A percentile compares a stretch with the other conserved stretches of the same genome.
Conservation (phyloP, 2,113 vertebrate genomes). For the Chelonoidis abingdonii region DNA sequence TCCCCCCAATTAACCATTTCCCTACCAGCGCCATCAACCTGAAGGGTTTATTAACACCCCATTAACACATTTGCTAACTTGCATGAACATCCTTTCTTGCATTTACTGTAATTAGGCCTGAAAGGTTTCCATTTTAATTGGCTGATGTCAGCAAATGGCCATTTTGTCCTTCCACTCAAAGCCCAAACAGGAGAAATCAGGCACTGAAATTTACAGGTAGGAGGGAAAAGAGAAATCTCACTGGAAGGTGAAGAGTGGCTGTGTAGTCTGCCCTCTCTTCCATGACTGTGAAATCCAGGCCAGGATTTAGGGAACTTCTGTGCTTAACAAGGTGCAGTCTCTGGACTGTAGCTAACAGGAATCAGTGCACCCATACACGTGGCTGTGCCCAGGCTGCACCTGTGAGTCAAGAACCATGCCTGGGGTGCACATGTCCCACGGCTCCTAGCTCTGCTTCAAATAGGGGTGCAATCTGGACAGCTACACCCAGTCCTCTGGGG, state of each 20-base stretch:
- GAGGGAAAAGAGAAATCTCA: too few species aligned
- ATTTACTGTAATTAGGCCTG: not conserved
- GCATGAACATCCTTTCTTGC: not conserved
- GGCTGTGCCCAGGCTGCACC: not conserved
- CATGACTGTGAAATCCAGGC: not conserved
- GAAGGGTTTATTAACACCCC: not conserved
- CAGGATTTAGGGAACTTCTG: not conserved
- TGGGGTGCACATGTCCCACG: not conserved
- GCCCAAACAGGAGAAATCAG: not conserved
- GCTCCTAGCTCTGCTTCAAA: not conserved
- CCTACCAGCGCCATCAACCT: not conserved
- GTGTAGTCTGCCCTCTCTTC: not conserved
- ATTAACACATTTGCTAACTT: not conserved
- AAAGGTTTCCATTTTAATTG: not conserved
- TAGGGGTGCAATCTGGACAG: not conserved
- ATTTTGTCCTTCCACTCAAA: not conserved
- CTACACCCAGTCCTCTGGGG: not conserved
- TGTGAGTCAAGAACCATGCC: not conserved
- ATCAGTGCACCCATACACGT: not conserved
- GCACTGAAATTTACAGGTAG: not conserved
- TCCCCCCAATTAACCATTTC: not conserved
- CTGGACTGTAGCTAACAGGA: not conserved
- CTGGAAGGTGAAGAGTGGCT: not conserved
- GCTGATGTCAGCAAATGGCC: not conserved
- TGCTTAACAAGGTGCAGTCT: not conserved